A percentile compares a stretch with the other conserved stretches of the same genome.
Evolutionary conservation across 2,797 vertebrate genomes (phyloP).

Genomic region (Podargus strigoides): DNA sequence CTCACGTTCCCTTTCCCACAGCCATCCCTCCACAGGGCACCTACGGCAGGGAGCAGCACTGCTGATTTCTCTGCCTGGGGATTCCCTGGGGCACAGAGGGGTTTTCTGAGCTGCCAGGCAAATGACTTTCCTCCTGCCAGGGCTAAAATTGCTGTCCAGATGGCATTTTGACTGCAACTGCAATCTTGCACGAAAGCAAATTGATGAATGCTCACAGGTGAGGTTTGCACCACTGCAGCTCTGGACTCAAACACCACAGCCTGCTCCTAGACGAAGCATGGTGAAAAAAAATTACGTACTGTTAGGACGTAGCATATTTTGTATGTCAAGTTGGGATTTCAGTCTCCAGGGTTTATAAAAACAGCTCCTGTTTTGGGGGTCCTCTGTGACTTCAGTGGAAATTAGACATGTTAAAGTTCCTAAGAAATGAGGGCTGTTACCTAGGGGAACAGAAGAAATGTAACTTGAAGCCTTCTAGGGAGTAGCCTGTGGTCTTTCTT

Average conservation of each 20-base stretch:
- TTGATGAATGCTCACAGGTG: fast-evolving
- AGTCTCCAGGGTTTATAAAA: not conserved
- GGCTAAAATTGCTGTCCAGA: not conserved
- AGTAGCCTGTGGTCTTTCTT: not conserved
- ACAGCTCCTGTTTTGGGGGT: not conserved
- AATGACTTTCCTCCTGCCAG: not conserved
- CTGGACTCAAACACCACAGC: too few relatives aligned
- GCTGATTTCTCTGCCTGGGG: not conserved
- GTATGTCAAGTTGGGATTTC: not conserved
- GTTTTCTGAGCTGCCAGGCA: not conserved
- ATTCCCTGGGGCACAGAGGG: too few relatives aligned
- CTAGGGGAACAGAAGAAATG: not conserved
- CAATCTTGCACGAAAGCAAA: not conserved
- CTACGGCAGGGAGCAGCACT: fast-evolving
- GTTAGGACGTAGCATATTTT: not conserved
- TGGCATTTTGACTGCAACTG: not conserved
- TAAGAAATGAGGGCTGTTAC: not conserved
- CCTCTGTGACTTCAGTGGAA: not conserved
- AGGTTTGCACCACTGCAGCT: not conserved
- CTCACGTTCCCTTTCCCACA: fast-evolving
- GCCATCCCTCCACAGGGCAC: not conserved
- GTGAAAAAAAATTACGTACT: not conserved
- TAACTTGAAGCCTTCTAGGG: not conserved
- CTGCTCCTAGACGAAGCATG: not conserved
- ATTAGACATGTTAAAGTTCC: not conserved